phyloP scores from a whole-genome alignment of 2,888 invertebrate species.

The Melanargia galathea region DNA sequence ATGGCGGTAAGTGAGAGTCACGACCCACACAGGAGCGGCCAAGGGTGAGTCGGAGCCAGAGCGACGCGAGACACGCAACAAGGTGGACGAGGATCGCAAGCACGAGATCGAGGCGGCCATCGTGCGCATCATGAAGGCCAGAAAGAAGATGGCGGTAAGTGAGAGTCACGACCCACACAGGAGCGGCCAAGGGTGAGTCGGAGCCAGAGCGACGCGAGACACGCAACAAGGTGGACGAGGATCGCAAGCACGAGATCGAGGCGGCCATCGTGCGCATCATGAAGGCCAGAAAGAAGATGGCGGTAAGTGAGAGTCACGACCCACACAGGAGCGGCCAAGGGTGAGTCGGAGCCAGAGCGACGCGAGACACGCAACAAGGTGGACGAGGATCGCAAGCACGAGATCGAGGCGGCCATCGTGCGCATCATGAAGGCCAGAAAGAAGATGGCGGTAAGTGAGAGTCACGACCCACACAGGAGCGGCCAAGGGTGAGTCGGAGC shows the following conservation, averaged over 20 bases:
- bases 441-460: slow-evolving; percentile 87
- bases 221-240: slow-evolving; percentile 57
- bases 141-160: slow-evolving; percentile 93
- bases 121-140: slow-evolving; percentile 99
- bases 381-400: slow-evolving; percentile 94
- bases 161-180: background rate
- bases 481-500: too few species aligned
- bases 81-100: slow-evolving; percentile 87
- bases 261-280: slow-evolving; percentile 99
- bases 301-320: slow-evolving; percentile 71
- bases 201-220: slow-evolving; percentile 78
- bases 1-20: slow-evolving; percentile 85
- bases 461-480: too few species aligned
- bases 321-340: too few species aligned
- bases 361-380: too few species aligned
- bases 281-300: slow-evolving; percentile 98
- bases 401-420: slow-evolving; percentile 99
- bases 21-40: too few species aligned
- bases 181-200: too few species aligned
- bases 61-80: slow-evolving; percentile 46
- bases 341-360: too few species aligned
- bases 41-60: slow-evolving; percentile 73
- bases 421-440: slow-evolving; percentile 99
- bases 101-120: slow-evolving; percentile 99
- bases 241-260: slow-evolving; percentile 99